Evolutionary conservation across 2,888 invertebrate species (phyloP), one percentile per base, ranked within the genome.

Genomic region (Dolichomitus sp.): DNA sequence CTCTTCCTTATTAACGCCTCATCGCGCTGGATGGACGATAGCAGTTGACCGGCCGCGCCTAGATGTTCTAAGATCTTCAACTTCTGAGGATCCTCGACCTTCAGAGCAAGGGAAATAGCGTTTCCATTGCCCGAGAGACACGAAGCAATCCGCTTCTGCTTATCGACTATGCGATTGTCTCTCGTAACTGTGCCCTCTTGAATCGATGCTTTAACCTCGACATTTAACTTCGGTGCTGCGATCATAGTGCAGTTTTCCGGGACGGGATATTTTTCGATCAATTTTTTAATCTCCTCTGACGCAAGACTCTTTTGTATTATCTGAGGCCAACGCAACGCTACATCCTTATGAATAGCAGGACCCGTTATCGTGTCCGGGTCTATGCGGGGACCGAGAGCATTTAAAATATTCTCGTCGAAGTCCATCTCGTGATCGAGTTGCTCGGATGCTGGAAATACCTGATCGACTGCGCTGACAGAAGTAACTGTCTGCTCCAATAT

Each of bases 1-100:
- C 4, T 9, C 40, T 74, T 74, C n/a, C 74, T 14, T 12, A 45
- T 30, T 40, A 30, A n/a, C n/a, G 74, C 54, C 17, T 80, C 74
- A 23, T 80, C 80, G 0, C 66, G 54, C 1, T 74, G 80, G 2
- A 80, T n/a, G 1, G 50, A 63, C 0, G 74, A 66, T 7, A 66
- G 66, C 3, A 80, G 48, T 37, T 54, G 40, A 23, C 48, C 42
- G 6, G 7, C 42, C n/a, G 65, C 80, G 23, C 66, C 57, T 6
- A 61, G 23, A 23, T 19, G 30, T 57, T 78, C 50, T 14, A 80
- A 57, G 7, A 54, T 30, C 17, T 27, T 50, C 57, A 11, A 74
- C 74, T 37, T 45, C 54, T 37, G 4, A 5, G 14, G n/a, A n/a
- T 48, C 45, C 2, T 48, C 45, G 45, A 48, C n/a, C 45, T 48